These are phyloP conservation scores for Lycia hirtaria DNA, from an alignment of 2,888 invertebrate species.

Conservation along the genomic window DNA sequence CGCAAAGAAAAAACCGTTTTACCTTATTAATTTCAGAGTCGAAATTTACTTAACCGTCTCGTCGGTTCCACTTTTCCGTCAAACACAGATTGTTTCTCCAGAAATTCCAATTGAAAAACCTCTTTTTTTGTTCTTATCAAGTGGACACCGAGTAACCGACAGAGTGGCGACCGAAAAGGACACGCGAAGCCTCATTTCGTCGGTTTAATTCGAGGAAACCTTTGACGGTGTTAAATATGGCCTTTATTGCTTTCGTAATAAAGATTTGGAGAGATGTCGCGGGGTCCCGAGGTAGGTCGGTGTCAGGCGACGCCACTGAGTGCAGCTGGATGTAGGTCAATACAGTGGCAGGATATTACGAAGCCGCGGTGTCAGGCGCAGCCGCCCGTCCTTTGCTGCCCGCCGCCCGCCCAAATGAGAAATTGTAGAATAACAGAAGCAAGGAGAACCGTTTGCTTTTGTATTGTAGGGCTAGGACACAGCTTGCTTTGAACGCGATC, in stretches of 20 bases:
- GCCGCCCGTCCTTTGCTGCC: too few relatives aligned
- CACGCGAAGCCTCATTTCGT: conserved; percentile 71
- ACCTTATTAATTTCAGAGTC: conserved; percentile 39
- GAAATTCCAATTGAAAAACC: conserved; percentile 43
- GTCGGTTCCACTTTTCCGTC: conserved; percentile 13
- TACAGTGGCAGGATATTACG: conserved; percentile 80
- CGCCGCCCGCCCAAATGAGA: conserved; percentile 74
- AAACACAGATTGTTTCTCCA: conserved; percentile 30
- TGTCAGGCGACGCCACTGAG: conserved; percentile 45
- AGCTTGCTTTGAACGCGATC: neutral
- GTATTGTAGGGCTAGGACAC: conserved; percentile 15
- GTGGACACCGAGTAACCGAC: conserved; percentile 62
- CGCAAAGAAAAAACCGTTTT: conserved; percentile 34
- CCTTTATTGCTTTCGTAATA: conserved; percentile 80
- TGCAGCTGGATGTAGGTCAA: conserved; percentile 65
- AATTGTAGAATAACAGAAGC: conserved; percentile 64
- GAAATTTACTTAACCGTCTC: conserved; percentile 34
- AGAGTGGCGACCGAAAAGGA: conserved; percentile 59
- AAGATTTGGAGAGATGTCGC: conserved; percentile 65
- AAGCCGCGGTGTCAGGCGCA: conserved; percentile 75
- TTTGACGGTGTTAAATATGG: conserved; percentile 74
- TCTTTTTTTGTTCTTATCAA: conserved; percentile 56
- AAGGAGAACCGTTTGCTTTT: conserved; percentile 25
- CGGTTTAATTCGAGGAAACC: conserved; percentile 71
- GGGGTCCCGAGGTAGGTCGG: conserved; percentile 51